Evolutionary conservation across 2,888 invertebrate species (phyloP), one percentile per base, ranked within the genome.

Genomic region (Nomada ferruginata): DNA sequence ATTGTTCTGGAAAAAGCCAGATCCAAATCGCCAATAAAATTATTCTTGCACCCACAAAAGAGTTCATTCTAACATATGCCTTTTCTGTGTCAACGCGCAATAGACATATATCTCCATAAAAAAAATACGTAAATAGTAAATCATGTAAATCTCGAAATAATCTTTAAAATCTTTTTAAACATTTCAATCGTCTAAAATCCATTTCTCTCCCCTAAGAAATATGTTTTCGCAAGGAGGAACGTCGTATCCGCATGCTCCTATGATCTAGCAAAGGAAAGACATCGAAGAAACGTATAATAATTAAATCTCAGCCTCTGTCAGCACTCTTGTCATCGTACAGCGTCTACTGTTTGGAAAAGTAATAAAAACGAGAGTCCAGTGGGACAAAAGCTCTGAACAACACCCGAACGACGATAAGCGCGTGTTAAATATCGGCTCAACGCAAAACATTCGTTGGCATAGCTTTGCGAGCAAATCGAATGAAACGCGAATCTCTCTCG

Each of bases 251-350:
- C 50, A 52, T 59, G 23, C 55, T 68, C 23, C 18, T 70, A 42
- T 20, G 15, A 52, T 20, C 20, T 75, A 52, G 13, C 20, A 11
- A n/a, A 23, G 44, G 36, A 59, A 69, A 59, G 57, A 20, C 10
- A 15, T 29, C 13, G 2, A n/a, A 76, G 69, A 61, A 72, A 61
- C n/a, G 9, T 76, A 36, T 36, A 50, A 69, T 63, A 78, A 36
- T 69, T 69, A 69, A 70, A 74, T 59, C 10, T 77, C 75, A 85
- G 85, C 83, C 85, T 85, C 83, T 75, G 47, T 73, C 23, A 70
- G 63, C 63, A 47, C 52, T 71, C 20, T 70, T 52, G 55, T 36
- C 68, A 23, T 55, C 7, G 44, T 18, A 23, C 20, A 23, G 15
- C 18, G n/a, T 50, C 23, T 50, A 55, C 63, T 42, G 26, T 47